These are phyloP conservation scores for Thecophora atra DNA, from an alignment of 2,888 invertebrate species.

Conservation along the genomic window DNA sequence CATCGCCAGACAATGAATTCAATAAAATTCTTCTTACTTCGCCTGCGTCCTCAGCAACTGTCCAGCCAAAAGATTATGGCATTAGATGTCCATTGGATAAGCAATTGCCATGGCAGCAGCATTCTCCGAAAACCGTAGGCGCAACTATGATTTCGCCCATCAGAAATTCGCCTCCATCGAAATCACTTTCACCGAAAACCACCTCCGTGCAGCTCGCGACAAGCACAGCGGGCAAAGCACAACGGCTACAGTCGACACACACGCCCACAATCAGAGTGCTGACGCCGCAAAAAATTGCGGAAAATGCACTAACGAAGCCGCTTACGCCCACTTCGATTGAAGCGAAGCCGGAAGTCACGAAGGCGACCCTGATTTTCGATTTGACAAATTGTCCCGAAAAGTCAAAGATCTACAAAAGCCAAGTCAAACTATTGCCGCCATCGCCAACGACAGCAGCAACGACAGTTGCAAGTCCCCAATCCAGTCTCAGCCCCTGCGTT, in stretches of 20 bases:
- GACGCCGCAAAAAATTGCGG: too few relatives aligned
- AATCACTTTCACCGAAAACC: constrained; percentile 21
- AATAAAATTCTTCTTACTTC: constrained; percentile 41
- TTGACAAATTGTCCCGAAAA: constrained; percentile 40
- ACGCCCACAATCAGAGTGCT: neutral
- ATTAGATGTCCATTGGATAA: neutral
- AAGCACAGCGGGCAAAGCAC: neutral
- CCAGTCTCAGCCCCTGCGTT: constrained; percentile 28
- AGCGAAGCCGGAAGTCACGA: neutral
- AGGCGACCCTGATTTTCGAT: constrained; percentile 28
- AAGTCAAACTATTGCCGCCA: neutral
- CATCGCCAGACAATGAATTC: constrained; percentile 44
- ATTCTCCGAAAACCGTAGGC: constrained; percentile 1
- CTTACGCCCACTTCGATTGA: constrained; percentile 3
- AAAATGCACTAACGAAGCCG: too few relatives aligned
- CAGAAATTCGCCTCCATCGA: neutral
- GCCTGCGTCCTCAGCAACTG: neutral
- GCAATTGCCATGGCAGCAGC: neutral
- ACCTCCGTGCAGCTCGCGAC: neutral
- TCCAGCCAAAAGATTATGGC: neutral
- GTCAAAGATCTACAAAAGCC: neutral
- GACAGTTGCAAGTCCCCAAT: constrained; percentile 35
- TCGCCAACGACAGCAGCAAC: constrained; percentile 12
- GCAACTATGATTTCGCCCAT: neutral
- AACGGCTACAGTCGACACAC: neutral